Conservation (phyloP, 2,797 vertebrate species). For the Danio jaintianensis region DNA sequence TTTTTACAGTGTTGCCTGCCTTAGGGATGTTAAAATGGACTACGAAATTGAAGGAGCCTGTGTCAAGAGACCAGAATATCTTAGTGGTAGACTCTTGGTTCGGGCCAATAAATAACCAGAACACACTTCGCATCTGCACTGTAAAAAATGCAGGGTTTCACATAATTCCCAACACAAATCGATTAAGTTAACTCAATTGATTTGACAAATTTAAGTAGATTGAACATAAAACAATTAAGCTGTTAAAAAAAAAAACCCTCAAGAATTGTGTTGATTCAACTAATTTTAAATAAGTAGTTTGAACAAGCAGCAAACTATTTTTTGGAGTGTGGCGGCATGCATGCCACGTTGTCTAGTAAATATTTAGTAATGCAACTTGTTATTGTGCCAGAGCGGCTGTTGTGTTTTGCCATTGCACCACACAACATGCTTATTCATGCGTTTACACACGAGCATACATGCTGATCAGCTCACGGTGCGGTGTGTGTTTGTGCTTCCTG, state of each 20-base stretch:
- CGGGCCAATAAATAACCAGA: not conserved
- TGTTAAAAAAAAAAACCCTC: no score
- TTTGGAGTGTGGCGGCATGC: not conserved
- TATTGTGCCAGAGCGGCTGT: constrained; percentile 3
- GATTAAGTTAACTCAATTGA: no score
- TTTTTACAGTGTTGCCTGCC: no score
- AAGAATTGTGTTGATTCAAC: no score
- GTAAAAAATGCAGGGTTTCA: no score
- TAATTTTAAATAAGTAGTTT: no score
- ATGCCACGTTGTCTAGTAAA: not conserved
- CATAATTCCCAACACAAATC: no score
- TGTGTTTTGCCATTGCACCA: not conserved
- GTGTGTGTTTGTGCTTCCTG: constrained; percentile 19
- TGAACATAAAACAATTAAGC: no score
- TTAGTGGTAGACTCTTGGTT: not conserved
- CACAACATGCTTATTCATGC: not conserved
- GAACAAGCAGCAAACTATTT: no score
- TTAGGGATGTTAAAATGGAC: not conserved
- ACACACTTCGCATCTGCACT: no score
- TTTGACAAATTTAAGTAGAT: no score
- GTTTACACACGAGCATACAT: not conserved
- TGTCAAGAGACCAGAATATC: not conserved
- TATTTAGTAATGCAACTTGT: constrained; percentile 7
- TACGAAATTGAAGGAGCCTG: not conserved
- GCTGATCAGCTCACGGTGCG: not conserved